Conservation (phyloP, 2,888 invertebrate genomes). For the Sussaba pulchella region DNA sequence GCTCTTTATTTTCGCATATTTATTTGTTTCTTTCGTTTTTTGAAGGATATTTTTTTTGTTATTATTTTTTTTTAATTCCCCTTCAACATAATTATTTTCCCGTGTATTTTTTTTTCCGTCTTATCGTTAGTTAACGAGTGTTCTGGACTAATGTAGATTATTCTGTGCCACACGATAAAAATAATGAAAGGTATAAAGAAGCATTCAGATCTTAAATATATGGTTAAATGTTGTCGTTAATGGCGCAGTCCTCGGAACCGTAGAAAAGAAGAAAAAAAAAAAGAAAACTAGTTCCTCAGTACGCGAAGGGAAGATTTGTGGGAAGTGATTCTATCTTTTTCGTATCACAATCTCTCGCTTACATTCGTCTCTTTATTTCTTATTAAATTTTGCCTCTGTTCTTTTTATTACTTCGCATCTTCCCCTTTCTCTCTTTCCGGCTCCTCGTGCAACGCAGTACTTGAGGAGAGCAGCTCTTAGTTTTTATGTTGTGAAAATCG, state of each 20-base stretch:
- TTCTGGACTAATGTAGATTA: neutral
- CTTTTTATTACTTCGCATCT: constrained; percentile 7
- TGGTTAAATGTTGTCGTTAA: neutral
- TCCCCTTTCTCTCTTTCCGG: constrained; percentile 2
- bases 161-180: neutral
- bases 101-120: too few species aligned
- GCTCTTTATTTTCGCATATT: constrained; percentile 2
- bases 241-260: constrained; percentile 21
- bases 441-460: constrained; percentile 30
- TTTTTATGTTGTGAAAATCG: constrained; percentile 15
- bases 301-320: neutral
- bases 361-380: neutral
- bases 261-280: neutral
- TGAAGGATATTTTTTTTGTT: too few species aligned
- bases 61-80: too few species aligned
- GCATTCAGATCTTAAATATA: neutral
- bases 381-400: constrained; percentile 17
- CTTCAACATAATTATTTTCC: too few species aligned
- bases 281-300: constrained; percentile 49
- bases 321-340: neutral
- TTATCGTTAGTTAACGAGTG: neutral
- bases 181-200: too few species aligned
- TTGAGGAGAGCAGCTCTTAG: constrained; percentile 42
- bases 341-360: neutral
- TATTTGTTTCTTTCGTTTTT: neutral